Base-by-base conservation (phyloP, 2,888 invertebrate species). In the Cephus nigrinus region DNA sequence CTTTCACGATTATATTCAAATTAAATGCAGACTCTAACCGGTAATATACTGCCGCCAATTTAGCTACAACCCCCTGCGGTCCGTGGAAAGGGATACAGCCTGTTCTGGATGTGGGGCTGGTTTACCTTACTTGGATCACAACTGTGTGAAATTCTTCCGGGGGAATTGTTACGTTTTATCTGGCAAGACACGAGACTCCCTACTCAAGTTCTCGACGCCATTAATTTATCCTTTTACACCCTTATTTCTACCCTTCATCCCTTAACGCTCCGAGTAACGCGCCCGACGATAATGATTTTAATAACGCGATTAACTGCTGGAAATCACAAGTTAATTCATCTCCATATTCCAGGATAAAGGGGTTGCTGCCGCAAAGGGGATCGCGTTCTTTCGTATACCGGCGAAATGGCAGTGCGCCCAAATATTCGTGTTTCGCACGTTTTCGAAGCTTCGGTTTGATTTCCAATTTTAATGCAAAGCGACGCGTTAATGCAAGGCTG, bases 41-140 rank as follows among this genome's bases (percentile, higher is more conserved):
- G 90, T 91, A 90, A 91, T 91, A 91, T 91, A 91, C 90, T 88
- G 89, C 90, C 90, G 87, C 89, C 91, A 91, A 91, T 91, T 91
- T 91, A 90, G 88, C 90, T 89, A 89, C 90, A 87, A 89, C 88
- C 87, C 89, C 88, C 90, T 81, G 40, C 40, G 40, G 40, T 75
- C 78, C n/a, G 35, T 75, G 40, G 34, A 69, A 68, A 32, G 75
- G 75, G 72, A 40, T 40, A 40, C 40, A 40, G 40, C 15, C 40
- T 40, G 40, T 40, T 40, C 15, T 40, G 75, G 75, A 72, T 71
- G 71, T 78, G 88, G 85, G 90, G 86, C 85, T 88, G 88, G 86
- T 87, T 86, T 86, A 85, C 86, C 86, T 88, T 86, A 86, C 85
- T 85, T 85, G 40, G 40, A 40, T 40, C 33, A 35, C 23, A 75